Percentiles rank a stretch among this genome's conserved stretches.
Conservation (phyloP, 1,140 invertebrate genomes). For the Nasonia vitripennis region DNA sequence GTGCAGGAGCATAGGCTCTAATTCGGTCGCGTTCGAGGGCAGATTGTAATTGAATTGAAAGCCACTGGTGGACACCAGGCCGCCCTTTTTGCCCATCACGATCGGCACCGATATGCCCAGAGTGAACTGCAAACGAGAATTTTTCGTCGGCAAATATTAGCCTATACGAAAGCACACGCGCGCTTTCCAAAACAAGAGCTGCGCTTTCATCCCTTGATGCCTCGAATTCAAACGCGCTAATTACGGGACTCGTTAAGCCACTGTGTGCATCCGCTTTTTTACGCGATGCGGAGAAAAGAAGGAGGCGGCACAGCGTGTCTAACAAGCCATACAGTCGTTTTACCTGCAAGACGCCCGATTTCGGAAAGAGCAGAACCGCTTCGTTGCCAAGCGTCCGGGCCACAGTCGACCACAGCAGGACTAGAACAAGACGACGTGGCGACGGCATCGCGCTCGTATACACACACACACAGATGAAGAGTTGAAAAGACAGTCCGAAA, state of each 20-base stretch:
- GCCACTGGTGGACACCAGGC: constrained; percentile 63
- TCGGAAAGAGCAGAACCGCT: constrained; percentile 59
- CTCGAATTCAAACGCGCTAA: no score
- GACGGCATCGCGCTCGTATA: constrained; percentile 55
- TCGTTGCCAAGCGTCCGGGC: constrained; percentile 45
- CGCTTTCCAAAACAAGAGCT: no score
- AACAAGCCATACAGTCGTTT: constrained; percentile 3
- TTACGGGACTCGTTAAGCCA: no score
- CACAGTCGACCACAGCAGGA: neutral
- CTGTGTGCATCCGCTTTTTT: no score
- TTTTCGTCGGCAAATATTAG: neutral
- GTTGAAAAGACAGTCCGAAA: neutral
- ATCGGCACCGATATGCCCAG: constrained; percentile 68
- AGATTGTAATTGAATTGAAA: constrained; percentile 72
- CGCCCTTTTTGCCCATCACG: constrained; percentile 64
- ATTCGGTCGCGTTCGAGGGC: constrained; percentile 70
- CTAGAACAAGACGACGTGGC: constrained; percentile 50
- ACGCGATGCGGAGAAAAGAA: no score
- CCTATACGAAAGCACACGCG: no score
- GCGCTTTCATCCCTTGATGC: no score
- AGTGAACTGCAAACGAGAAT: constrained; percentile 60
- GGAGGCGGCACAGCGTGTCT: no score
- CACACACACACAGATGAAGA: neutral
- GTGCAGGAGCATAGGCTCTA: constrained; percentile 63
- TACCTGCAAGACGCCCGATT: constrained; percentile 64